These are phyloP conservation scores for Caenorhabditis latens DNA, from an alignment of 1,140 invertebrate genomes.

Conservation along the genomic window DNA sequence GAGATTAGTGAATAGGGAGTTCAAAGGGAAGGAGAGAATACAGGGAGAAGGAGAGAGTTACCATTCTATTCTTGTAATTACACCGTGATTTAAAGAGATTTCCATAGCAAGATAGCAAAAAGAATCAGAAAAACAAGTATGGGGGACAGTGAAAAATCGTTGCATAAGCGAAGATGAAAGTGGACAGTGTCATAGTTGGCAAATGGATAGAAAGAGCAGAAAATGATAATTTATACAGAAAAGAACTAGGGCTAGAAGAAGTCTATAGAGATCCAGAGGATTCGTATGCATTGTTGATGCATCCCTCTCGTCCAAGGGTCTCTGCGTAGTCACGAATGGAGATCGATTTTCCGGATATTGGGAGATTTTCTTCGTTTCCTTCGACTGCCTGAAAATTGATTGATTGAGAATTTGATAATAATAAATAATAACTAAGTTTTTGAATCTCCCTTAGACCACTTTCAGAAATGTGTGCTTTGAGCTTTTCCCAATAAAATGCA, in stretches of 20 bases:
- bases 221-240: conserved; percentile 6
- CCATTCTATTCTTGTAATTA: conserved; percentile 1
- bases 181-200: not conserved
- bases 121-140: not conserved
- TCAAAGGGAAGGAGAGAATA: not conserved
- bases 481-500: not conserved
- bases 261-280: not conserved
- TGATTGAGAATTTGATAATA: not conserved
- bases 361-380: not conserved
- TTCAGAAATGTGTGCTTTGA: not conserved
- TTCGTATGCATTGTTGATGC: not conserved
- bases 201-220: not conserved
- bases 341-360: not conserved
- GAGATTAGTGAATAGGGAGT: not conserved
- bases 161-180: conserved; percentile 26
- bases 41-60: not conserved
- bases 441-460: too few species aligned
- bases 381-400: not conserved
- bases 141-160: not conserved
- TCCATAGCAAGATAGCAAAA: conserved; percentile 1
- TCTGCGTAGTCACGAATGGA: not conserved
- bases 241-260: not conserved
- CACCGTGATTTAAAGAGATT: conserved; percentile 33
- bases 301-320: not conserved
- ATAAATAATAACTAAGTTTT: too few species aligned